Base-by-base conservation (phyloP, 2,888 invertebrate genomes). In the Ligdia adustata region DNA sequence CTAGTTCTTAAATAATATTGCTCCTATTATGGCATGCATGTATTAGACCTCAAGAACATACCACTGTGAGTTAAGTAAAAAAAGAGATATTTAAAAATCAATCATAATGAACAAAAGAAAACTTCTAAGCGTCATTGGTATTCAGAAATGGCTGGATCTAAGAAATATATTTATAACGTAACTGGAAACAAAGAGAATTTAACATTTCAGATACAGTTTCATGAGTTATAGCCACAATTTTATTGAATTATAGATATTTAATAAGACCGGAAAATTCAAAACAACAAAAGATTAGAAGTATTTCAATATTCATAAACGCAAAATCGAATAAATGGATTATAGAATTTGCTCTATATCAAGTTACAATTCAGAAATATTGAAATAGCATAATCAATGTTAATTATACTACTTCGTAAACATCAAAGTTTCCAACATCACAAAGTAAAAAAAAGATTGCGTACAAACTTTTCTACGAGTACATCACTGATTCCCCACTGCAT, bases 221-320 rank as follows among this genome's bases (percentile, higher is more conserved):
- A 20, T 20, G 16, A 38, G 28, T 35, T 29, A 34, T 37, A 46
- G 37, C 31, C 34, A 41, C 22, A 32, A 45, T 35, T 33, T 35
- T 33, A 52, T 62, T 54, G 42, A 52, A 58, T 55, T 55, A 46
- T 34, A 29, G 46, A 46, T 54, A 55, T 28, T 32, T 22, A 37
- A 40, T 42, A 24, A 32, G 24, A 48, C 56, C 57, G 33, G 41
- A 59, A 26, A 34, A 53, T 41, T 58, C 56, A 32, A 55, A 57
- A 53, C 37, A 49, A 64, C 44, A 62, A 57, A 57, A 59, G 55
- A 61, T 60, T 58, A 63, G 39, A 12, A 48, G 27, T 37, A 37
- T 64, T 72, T 71, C 62, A 69, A 72, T 66, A 69, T 76, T 73
- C 64, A 72, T 70, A 71, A 69, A 66, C 58, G 68, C 65, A 66